These are phyloP conservation scores for Mus minutoides DNA, from an alignment of 2,797 vertebrate genomes.

Conservation along the genomic window DNA sequence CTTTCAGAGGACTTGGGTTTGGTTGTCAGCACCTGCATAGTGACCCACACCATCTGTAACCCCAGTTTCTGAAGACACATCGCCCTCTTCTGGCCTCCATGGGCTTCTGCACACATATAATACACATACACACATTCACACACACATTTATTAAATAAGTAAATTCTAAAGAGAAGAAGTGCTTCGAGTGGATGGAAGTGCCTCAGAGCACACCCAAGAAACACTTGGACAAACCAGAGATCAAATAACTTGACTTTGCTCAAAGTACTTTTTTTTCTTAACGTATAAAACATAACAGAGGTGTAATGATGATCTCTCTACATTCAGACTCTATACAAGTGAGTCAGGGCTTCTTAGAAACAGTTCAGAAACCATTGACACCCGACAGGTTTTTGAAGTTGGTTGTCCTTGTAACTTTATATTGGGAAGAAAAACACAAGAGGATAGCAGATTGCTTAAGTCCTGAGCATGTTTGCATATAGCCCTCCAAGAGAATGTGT, in stretches of 20 bases:
- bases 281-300: constrained; percentile 89
- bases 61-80: background rate
- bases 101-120: background rate
- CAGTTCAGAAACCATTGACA: constrained; percentile 27
- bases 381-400: background rate
- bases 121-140: background rate
- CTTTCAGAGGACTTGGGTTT: background rate
- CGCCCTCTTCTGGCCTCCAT: background rate
- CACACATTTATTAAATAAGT: background rate
- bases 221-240: background rate
- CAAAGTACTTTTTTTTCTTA: constrained; percentile 89
- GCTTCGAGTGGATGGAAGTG: constrained; percentile 85
- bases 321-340: constrained; percentile 90
- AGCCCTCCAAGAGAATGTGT: constrained; percentile 18
- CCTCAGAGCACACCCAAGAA: background rate
- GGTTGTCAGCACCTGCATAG: background rate
- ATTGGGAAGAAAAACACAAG: background rate
- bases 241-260: background rate
- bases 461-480: background rate
- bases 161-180: background rate
- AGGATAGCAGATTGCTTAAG: too few species aligned
- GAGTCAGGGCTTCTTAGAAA: constrained; percentile 83
- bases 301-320: constrained; percentile 90
- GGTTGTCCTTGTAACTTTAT: background rate
- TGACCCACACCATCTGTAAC: background rate